Evolutionary conservation across 1,140 invertebrate species (phyloP), one percentile per base, ranked within the genome.

Genomic region (Cepaea nemoralis): DNA sequence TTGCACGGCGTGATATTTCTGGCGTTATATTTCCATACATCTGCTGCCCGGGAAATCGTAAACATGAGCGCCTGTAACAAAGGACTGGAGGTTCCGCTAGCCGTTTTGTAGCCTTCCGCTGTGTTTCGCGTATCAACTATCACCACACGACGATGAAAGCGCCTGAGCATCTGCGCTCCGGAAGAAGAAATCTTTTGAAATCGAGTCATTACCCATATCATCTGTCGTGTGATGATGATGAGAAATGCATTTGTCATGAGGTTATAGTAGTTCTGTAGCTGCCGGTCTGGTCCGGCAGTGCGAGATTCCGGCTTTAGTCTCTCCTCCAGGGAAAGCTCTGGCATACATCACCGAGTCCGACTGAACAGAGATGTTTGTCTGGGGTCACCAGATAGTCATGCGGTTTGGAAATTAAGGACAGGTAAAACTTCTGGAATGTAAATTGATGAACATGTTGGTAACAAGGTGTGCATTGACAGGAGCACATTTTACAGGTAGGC

Each of bases 171-270:
- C 35, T 71, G 69, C 35, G 37, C 12, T 39, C 69, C 69, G 69
- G 69, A 71, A 71, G 69, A 39, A 37, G 37, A 71, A 71, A 71
- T 71, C 69, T 71, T 71, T 71, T 71, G 69, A 71, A 71, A 71
- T 45, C 35, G 24, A 71, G 35, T n/a, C 69, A 71, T 71, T 71
- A 71, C 69, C 1, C 19, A n/a, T 39, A 71, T 71, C 69, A 27
- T 27, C 2, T 71, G 3, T 71, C 69, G 10, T 10, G 37, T 71
- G 40, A 71, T 39, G 69, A 71, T 71, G 69, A 71, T 71, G 69
- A 71, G 69, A 71, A 71, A 71, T 24, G 37, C 69, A 3, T 71
- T 71, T 71, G 69, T 45, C 40, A 1, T 35, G 6, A n/a, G 24
- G 37, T 8, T 39, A 24, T 71, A 16, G 1, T 71, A 22, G 33